Percentiles rank a stretch among this genome's conserved stretches.
Evolutionary conservation across 2,888 invertebrate species (phyloP).

Genomic region (Sarcophaga caerulescens): DNA sequence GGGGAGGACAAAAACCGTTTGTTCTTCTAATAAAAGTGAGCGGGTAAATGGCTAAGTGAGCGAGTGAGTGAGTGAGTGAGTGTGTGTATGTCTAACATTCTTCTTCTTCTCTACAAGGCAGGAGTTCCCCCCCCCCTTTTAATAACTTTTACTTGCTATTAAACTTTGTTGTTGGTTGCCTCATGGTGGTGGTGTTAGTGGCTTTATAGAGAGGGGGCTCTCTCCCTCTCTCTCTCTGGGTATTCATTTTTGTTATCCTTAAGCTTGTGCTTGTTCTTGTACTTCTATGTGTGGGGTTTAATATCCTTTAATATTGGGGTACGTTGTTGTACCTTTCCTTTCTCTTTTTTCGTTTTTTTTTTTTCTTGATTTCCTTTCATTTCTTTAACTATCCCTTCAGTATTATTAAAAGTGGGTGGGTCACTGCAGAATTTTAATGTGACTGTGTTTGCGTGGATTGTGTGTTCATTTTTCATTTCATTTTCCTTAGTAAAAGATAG

Average conservation of each 20-base stretch:
- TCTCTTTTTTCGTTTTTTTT: slow-evolving; percentile 7
- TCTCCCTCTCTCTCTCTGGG: neutral
- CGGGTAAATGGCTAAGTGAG: no score
- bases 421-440: slow-evolving; percentile 57
- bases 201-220: neutral
- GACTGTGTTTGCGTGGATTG: neutral
- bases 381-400: slow-evolving; percentile 47
- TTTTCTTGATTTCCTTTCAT: slow-evolving; percentile 31
- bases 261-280: neutral
- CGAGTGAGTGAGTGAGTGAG: no score
- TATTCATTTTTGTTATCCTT: slow-evolving; percentile 9
- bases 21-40: no score
- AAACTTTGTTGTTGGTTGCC: slow-evolving; percentile 41
- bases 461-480: neutral
- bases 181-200: slow-evolving; percentile 23
- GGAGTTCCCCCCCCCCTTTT: slow-evolving; percentile 52
- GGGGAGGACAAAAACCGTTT: no score
- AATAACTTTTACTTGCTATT: slow-evolving; percentile 51
- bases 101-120: slow-evolving; percentile 26
- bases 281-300: slow-evolving; percentile 15
- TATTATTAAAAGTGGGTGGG: slow-evolving; percentile 53
- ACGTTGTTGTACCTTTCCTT: neutral
- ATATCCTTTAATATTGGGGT: slow-evolving; percentile 20
- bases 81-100: no score
- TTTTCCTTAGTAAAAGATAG: neutral